Conservation (phyloP, 37 sponge, comb jelly and placozoan genomes). For the Aplysina aerophoba region DNA sequence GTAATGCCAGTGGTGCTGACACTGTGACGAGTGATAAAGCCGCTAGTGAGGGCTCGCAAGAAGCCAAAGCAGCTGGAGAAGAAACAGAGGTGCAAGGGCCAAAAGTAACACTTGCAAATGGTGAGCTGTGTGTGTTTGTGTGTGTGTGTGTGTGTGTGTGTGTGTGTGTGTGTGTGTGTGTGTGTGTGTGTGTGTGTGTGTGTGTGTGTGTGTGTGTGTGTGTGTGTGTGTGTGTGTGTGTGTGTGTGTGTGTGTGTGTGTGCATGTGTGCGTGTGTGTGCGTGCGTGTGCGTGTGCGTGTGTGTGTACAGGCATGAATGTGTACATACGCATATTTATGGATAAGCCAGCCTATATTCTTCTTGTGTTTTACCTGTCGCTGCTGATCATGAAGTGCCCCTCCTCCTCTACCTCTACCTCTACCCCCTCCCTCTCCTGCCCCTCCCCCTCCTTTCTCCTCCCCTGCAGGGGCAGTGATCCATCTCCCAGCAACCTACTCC, state of each 20-base stretch:
- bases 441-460: not conserved
- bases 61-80: not conserved
- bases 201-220: slow-evolving; percentile 4
- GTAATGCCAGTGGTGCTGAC: no score
- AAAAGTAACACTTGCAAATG: slow-evolving; percentile 5
- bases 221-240: slow-evolving; percentile 42
- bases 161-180: slow-evolving; percentile 15
- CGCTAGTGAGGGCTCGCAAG: no score
- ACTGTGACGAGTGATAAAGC: no score
- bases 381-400: not conserved
- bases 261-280: slow-evolving; percentile 18
- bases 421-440: not conserved
- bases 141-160: not conserved
- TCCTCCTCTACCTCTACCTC: not conserved
- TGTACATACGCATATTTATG: not conserved
- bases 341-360: not conserved
- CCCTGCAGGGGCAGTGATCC: slow-evolving; percentile 10
- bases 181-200: not conserved
- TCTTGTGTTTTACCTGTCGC: not conserved
- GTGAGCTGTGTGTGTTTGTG: not conserved
- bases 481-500: slow-evolving; percentile 68
- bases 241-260: slow-evolving; percentile 18
- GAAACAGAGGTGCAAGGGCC: not conserved
- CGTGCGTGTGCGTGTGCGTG: slow-evolving; percentile 28
- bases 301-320: not conserved